Conservation (phyloP, 2,113 vertebrate species). For the Gobio gobio region DNA sequence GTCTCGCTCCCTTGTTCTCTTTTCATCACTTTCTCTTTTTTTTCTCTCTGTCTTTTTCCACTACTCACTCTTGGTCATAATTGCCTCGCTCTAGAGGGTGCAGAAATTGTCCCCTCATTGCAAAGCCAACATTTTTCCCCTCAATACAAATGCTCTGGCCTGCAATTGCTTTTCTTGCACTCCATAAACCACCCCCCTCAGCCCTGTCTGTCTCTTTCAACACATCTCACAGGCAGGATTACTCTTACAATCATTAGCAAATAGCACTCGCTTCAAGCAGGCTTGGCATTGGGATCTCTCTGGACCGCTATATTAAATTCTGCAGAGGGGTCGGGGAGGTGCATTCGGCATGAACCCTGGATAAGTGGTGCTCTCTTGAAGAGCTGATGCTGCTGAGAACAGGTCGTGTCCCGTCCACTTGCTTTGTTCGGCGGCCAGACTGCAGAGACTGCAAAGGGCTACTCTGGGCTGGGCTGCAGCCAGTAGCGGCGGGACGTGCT, state of each 20-base stretch:
- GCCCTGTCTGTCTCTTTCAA: conserved; percentile 24
- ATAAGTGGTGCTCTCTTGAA: conserved; percentile 23
- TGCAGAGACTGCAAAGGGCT: conserved; percentile 31
- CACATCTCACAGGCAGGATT: conserved; percentile 39
- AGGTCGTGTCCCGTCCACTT: conserved; percentile 32
- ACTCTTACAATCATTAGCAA: conserved; percentile 46
- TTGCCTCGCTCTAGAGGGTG: conserved; percentile 2
- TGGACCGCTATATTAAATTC: conserved; percentile 27
- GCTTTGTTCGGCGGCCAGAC: conserved; percentile 1
- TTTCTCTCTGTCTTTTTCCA: conserved; percentile 42
- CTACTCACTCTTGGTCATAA: conserved; percentile 29
- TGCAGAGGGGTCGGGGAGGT: conserved; percentile 5
- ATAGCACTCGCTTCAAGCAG: conserved; percentile 55
- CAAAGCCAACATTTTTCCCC: conserved; percentile 23
- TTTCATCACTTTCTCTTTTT: conserved; percentile 66
- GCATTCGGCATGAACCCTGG: not conserved
- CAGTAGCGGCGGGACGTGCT: conserved; percentile 9
- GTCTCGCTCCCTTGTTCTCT: conserved; percentile 62
- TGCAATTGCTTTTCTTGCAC: conserved; percentile 47
- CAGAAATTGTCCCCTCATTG: conserved; percentile 37
- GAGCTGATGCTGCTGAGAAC: not conserved
- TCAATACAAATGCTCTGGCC: not conserved
- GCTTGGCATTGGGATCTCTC: conserved; percentile 14
- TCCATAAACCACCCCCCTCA: conserved; percentile 18
- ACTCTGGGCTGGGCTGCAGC: not conserved